phyloP scores from a whole-genome alignment of 1,140 invertebrate species.

The Musca domestica region DNA sequence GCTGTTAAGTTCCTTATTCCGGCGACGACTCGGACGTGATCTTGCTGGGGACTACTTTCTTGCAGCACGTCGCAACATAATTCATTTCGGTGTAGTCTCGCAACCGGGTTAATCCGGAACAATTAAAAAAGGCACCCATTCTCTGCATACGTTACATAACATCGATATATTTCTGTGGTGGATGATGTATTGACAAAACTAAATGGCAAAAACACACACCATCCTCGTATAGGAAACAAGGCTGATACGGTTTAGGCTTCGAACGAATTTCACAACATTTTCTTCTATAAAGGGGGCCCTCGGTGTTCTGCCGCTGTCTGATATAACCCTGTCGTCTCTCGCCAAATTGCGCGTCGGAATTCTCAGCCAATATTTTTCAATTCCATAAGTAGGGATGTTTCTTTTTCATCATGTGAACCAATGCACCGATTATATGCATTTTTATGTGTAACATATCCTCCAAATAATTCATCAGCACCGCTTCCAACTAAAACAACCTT shows the following conservation, averaged over 20 bases:
- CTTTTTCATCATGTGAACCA: constrained; percentile 40
- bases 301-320: constrained; percentile 74
- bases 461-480: constrained; percentile 96
- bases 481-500: constrained; percentile 86
- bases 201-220: constrained; percentile 82
- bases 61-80: too few relatives aligned
- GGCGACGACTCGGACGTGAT: too few relatives aligned
- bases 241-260: constrained; percentile 72
- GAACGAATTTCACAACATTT: constrained; percentile 73
- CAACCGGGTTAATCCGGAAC: too few relatives aligned
- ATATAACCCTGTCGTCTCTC: constrained; percentile 85
- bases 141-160: too few relatives aligned
- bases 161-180: too few relatives aligned
- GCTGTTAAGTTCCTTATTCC: too few relatives aligned
- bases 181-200: too few relatives aligned
- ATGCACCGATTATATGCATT: constrained; percentile 64
- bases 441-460: constrained; percentile 88
- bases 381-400: constrained; percentile 69
- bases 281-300: constrained; percentile 96
- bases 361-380: constrained; percentile 76
- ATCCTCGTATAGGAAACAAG: constrained; percentile 62
- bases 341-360: constrained; percentile 91
- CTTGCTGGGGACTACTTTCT: too few relatives aligned
- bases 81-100: too few relatives aligned
- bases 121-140: too few relatives aligned